phyloP scores from a whole-genome alignment of 1,140 invertebrate genomes.

The Drosophila orena region DNA sequence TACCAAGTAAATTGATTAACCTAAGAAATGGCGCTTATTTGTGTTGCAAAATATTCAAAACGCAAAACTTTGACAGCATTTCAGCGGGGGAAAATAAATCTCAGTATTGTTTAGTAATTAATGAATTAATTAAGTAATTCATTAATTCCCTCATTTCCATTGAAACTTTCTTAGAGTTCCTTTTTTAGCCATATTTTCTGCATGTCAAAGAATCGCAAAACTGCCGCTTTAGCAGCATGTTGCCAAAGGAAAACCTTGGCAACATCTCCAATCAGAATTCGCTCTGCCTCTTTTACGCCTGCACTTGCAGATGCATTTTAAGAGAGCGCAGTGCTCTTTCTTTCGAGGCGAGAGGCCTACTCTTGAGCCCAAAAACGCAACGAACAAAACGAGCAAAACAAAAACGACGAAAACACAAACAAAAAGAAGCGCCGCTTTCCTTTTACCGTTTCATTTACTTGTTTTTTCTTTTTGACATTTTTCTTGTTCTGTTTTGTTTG shows the following conservation, averaged over 20 bases:
- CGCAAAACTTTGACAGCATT: conserved; percentile 4
- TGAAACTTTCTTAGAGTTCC: conserved; percentile 8
- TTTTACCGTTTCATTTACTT: conserved; percentile 18
- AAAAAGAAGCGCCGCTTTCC: conserved; percentile 45
- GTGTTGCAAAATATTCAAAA: conserved; percentile 5
- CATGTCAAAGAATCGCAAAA: background rate
- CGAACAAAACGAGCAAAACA: conserved; percentile 85
- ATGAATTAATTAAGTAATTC: too few species aligned
- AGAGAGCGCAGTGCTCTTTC: conserved; percentile 7
- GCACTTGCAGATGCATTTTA: conserved; percentile 30
- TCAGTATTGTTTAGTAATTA: conserved; percentile 9
- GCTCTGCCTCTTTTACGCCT: conserved; percentile 3
- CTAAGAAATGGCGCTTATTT: background rate
- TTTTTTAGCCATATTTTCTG: background rate
- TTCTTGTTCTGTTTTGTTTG: conserved; percentile 30
- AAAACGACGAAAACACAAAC: conserved; percentile 68
- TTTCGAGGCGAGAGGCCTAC: background rate
- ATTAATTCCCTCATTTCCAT: background rate
- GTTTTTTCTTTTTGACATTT: conserved; percentile 6
- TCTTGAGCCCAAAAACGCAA: conserved; percentile 71
- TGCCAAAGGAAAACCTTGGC: conserved; percentile 58
- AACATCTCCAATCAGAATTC: conserved; percentile 16
- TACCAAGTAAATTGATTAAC: background rate
- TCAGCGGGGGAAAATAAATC: conserved; percentile 8
- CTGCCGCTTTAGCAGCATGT: conserved; percentile 41